These are phyloP conservation scores for Hydractinia echinata DNA, from an alignment of 30 jellyfish, hydroid and myxozoan species.

Conservation along the genomic window DNA sequence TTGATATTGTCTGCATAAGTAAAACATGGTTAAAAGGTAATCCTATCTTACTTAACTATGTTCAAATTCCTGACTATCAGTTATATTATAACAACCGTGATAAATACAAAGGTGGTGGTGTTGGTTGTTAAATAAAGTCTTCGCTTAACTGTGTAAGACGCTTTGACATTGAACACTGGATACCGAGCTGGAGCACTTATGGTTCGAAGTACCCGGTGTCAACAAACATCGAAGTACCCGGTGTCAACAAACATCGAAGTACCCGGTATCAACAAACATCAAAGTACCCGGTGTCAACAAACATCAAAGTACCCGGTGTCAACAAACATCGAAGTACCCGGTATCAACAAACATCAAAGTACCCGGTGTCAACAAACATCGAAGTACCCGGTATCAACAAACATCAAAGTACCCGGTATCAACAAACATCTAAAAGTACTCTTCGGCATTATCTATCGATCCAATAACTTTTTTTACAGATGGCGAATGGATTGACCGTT, in stretches of 20 bases:
- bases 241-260: slow-evolving; percentile 54
- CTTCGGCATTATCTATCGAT: slow-evolving; percentile 45
- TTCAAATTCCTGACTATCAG: slow-evolving; percentile 53
- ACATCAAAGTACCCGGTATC: slow-evolving; percentile 49
- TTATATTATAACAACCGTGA: slow-evolving; percentile 40
- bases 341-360: slow-evolving; percentile 51
- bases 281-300: slow-evolving; percentile 54
- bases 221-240: slow-evolving; percentile 51
- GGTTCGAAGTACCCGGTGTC: slow-evolving; percentile 57
- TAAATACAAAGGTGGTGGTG: not conserved
- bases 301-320: slow-evolving; percentile 50
- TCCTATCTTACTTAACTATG: slow-evolving; percentile 35
- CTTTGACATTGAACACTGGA: slow-evolving; percentile 51
- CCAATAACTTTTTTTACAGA: slow-evolving; percentile 20
- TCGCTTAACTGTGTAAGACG: not conserved
- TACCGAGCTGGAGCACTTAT: slow-evolving; percentile 51
- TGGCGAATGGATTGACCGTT: not conserved
- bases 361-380: slow-evolving; percentile 54
- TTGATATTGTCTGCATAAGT: slow-evolving; percentile 43
- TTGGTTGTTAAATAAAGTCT: too few relatives aligned
- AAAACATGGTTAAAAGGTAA: slow-evolving; percentile 64
- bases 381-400: slow-evolving; percentile 55
- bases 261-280: slow-evolving; percentile 53
- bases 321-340: slow-evolving; percentile 53
- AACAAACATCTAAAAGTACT: slow-evolving; percentile 50